These are phyloP conservation scores for Petrocephalus zakoni DNA, from an alignment of 2,113 vertebrate species.

Conservation along the genomic window DNA sequence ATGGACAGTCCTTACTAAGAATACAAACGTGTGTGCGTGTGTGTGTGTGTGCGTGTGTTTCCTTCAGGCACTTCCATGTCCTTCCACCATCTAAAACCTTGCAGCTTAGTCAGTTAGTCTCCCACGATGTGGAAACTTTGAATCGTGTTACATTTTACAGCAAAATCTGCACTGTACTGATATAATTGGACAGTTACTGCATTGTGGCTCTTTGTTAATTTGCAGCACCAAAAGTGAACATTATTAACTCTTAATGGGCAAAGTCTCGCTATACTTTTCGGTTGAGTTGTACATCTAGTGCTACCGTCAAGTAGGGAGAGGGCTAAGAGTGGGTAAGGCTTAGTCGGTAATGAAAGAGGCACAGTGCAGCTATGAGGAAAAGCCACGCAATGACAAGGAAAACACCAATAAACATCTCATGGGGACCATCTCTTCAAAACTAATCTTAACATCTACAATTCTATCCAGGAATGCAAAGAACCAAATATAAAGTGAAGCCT, in stretches of 20 bases:
- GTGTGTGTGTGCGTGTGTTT: not conserved
- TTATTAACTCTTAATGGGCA: not conserved
- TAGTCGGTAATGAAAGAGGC: constrained; percentile 19
- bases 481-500: not conserved
- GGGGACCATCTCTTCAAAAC: constrained; percentile 3
- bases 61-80: not conserved
- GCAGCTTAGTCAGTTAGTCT: not conserved
- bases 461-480: not conserved
- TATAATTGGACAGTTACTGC: not conserved
- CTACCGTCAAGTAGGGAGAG: not conserved
- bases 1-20: not conserved
- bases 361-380: constrained; percentile 24
- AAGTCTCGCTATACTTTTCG: not conserved
- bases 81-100: not conserved
- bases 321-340: not conserved
- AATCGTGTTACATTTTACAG: constrained; percentile 21
- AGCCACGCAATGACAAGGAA: constrained; percentile 23
- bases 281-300: no score
- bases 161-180: constrained; percentile 15
- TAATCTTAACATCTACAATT: not conserved
- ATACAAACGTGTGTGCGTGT: not conserved
- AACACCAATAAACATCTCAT: not conserved
- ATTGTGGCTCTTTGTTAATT: not conserved
- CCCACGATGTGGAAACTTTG: not conserved
- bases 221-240: not conserved